Evolutionary conservation across 2,797 vertebrate genomes (phyloP).

Genomic region (Menidia menidia): DNA sequence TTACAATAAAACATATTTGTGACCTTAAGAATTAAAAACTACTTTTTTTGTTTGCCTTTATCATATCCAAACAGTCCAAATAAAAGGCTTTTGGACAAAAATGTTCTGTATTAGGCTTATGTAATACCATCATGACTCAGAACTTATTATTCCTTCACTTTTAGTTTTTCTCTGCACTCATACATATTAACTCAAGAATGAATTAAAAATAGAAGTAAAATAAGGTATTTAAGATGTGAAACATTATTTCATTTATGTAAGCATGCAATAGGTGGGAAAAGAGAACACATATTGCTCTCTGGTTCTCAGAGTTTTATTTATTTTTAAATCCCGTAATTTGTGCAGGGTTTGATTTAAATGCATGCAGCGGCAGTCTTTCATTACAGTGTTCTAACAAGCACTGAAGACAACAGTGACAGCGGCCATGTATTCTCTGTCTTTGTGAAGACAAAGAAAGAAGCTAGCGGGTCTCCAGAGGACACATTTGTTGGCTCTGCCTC

Average conservation of each 20-base stretch:
- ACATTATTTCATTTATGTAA: too few relatives aligned
- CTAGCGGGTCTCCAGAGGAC: slow-evolving; percentile 51
- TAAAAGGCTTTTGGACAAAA: too few relatives aligned
- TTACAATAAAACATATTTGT: too few relatives aligned
- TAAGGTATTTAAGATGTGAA: too few relatives aligned
- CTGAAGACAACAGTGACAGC: slow-evolving; percentile 60
- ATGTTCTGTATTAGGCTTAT: too few relatives aligned
- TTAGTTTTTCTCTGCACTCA: background rate
- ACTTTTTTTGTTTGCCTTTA: too few relatives aligned
- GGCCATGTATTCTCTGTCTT: slow-evolving; percentile 54
- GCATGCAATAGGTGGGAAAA: background rate
- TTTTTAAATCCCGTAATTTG: slow-evolving; percentile 13
- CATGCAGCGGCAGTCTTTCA: slow-evolving; percentile 48
- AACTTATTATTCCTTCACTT: background rate
- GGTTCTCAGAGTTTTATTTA: background rate
- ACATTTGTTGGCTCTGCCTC: slow-evolving; percentile 47
- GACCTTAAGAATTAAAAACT: too few relatives aligned
- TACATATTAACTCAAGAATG: background rate
- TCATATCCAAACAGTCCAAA: too few relatives aligned
- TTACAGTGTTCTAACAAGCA: slow-evolving; percentile 63
- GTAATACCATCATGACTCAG: too few relatives aligned
- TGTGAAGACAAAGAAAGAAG: slow-evolving; percentile 47
- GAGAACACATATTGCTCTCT: background rate
- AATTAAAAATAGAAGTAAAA: background rate
- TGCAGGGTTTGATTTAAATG: slow-evolving; percentile 25